Evolutionary conservation across 2,888 invertebrate genomes (phyloP).

Genomic region (Chrysolina haemoptera): DNA sequence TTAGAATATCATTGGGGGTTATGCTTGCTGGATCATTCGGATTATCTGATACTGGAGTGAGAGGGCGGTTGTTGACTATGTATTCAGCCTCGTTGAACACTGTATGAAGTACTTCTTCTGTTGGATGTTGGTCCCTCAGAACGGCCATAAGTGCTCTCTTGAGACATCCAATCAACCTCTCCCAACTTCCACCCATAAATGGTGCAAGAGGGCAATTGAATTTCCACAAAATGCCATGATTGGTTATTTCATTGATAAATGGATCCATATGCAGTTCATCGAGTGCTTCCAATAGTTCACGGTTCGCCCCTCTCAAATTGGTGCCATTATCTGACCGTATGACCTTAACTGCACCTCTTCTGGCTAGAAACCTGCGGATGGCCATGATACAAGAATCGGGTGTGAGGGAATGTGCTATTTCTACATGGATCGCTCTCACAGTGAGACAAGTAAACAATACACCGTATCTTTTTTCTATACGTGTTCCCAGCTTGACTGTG

Average conservation of each 20-base stretch:
- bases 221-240: neutral
- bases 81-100: neutral
- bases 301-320: neutral
- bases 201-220: neutral
- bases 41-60: neutral
- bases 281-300: neutral
- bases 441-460: neutral
- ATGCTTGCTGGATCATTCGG: neutral
- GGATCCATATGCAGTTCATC: no score
- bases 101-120: neutral
- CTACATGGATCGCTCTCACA: neutral
- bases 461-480: neutral
- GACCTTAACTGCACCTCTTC: conserved; percentile 1
- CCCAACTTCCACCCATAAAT: neutral
- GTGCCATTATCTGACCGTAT: neutral
- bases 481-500: neutral
- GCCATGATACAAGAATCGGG: neutral
- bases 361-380: neutral
- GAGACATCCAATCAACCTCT: neutral
- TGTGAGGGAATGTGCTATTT: neutral
- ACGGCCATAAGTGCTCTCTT: neutral
- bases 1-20: neutral
- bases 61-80: no score
- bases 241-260: neutral
- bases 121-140: neutral